Base-by-base conservation (phyloP, 2,888 invertebrate species). In the Rosalia funebris region DNA sequence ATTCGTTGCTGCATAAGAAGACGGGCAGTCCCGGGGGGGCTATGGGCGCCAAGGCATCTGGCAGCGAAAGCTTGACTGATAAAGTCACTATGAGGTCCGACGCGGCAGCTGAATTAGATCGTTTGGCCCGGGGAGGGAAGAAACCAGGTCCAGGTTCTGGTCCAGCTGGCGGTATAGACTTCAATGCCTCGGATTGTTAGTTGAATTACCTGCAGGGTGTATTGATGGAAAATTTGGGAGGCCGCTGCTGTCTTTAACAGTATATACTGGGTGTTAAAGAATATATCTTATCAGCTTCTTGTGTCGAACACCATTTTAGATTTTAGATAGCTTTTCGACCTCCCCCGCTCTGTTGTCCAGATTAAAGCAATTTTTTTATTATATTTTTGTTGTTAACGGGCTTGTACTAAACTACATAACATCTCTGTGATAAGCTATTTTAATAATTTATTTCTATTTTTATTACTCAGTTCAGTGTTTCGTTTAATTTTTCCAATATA, bases 1-100 rank as follows among this genome's bases (percentile, higher is more conserved):
- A 98, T 85, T 97, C 97, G 65, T 86, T 98, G 77, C 87, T 98
- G 74, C 92, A 93, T 83, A 98, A 97, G 87, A 96, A 96, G 84
- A 90, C 93, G 32, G 93, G 92, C 34, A 81, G 83, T 17, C 83
- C 86, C n/a, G 82, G 86, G 45, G 82, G 83, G 36, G 83, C 83
- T 62, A 79, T 81, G 59, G 77, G 81, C 58, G 80, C 79, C 37
- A 72, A 74, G 50, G 71, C 72, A 47, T 71, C 76, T 19, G 74
- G 74, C 65, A 81, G 45, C 36, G 68, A 68, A 14, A 65, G 61
- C 79, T 75, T 77, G 80, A 85, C 88, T 62, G 93, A 91, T 78
- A 88, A 90, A 80, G 85, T 89, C 55, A 85, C 89, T 15, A 90
- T 93, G 83, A 86, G 95, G 63, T 91, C 93, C 12, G 95, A 96